phyloP scores from a whole-genome alignment of 2,113 vertebrate species.

The Probosciger aterrimus region DNA sequence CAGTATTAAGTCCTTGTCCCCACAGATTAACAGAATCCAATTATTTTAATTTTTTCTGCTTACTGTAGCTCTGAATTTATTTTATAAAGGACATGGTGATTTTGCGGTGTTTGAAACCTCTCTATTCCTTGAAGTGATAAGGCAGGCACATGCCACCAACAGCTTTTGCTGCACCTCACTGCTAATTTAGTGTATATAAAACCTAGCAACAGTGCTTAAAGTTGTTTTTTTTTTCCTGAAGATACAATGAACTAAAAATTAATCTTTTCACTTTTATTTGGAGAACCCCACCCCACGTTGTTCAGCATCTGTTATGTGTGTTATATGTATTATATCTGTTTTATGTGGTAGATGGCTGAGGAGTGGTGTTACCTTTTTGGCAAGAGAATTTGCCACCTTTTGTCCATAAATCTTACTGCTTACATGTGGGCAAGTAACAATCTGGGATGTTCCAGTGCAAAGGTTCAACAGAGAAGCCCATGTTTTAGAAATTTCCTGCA shows the following conservation, averaged over 20 bases:
- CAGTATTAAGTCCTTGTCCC: conserved; percentile 23
- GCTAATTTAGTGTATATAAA: not conserved
- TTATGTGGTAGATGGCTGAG: not conserved
- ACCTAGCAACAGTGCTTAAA: not conserved
- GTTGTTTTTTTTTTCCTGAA: not conserved
- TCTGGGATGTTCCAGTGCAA: not conserved
- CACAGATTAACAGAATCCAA: conserved; percentile 52
- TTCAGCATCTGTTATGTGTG: not conserved
- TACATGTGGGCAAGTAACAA: not conserved
- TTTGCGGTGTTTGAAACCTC: not conserved
- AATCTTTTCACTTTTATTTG: not conserved
- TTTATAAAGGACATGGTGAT: not conserved
- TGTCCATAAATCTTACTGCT: not conserved
- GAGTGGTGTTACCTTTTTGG: not conserved
- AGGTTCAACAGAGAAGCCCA: not conserved
- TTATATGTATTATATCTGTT: not conserved
- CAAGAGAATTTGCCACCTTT: not conserved
- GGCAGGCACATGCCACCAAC: not conserved
- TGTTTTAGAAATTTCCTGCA: not conserved
- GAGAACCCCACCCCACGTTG: fast-evolving
- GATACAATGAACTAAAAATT: not conserved
- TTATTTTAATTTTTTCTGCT: conserved; percentile 40
- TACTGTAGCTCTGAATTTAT: not conserved
- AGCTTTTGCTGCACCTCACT: not conserved
- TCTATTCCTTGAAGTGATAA: not conserved